These are phyloP conservation scores for Holocentrus rufus DNA, from an alignment of 2,797 vertebrate species.

Conservation along the genomic window DNA sequence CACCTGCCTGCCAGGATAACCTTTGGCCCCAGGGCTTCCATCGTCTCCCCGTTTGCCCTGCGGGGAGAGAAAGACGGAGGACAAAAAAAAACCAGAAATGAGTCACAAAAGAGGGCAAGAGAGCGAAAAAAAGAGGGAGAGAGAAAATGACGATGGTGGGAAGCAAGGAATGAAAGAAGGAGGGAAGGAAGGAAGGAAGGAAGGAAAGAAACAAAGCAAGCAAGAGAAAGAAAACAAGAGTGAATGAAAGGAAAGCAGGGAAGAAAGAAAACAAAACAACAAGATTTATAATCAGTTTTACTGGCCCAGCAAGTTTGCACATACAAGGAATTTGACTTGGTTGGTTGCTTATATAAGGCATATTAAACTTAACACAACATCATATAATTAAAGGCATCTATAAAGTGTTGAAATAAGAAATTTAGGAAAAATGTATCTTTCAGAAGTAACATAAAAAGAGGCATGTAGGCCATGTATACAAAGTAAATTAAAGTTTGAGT, in stretches of 20 bases:
- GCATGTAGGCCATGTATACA: too few species aligned
- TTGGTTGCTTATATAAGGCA: too few species aligned
- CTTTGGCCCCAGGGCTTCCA: slow-evolving; percentile 98
- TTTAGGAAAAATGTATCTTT: too few species aligned
- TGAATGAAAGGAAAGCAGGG: neutral
- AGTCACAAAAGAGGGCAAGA: slow-evolving; percentile 28
- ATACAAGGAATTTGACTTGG: too few species aligned
- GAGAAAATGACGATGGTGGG: neutral
- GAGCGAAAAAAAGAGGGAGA: slow-evolving; percentile 17
- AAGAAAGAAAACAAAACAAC: neutral
- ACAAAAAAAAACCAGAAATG: slow-evolving; percentile 59
- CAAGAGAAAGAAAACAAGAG: slow-evolving; percentile 31
- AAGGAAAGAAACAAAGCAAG: slow-evolving; percentile 9
- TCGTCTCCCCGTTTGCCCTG: slow-evolving; percentile 91
- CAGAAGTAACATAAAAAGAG: too few species aligned
- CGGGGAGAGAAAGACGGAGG: slow-evolving; percentile 57
- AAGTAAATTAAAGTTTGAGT: neutral
- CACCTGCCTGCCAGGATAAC: slow-evolving; percentile 99
- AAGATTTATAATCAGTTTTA: too few species aligned
- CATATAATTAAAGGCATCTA: too few species aligned
- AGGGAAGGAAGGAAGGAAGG: too few species aligned
- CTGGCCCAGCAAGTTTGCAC: too few species aligned
- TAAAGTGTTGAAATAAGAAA: too few species aligned
- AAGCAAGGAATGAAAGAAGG: slow-evolving; percentile 5
- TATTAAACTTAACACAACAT: too few species aligned